Conservation (phyloP, 2,113 vertebrate genomes). For the Brevimyrus niger region DNA sequence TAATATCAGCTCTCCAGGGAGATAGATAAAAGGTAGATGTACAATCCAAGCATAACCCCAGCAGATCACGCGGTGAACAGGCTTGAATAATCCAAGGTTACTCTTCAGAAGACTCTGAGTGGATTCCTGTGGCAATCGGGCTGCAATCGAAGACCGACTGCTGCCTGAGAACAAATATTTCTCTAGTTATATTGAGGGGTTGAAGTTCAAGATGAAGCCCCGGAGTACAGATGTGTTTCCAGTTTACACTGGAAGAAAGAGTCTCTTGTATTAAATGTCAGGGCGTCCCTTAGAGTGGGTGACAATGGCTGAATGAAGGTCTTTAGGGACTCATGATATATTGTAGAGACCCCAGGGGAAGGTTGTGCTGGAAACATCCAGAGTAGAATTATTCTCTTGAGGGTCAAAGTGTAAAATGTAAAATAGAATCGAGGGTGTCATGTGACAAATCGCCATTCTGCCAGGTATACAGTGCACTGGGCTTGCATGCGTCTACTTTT, state of each 20-base stretch:
- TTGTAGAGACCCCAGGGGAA: background rate
- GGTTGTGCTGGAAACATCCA: background rate
- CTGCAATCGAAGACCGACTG: background rate
- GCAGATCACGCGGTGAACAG: too few relatives aligned
- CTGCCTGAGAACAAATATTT: constrained; percentile 3
- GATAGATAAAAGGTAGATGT: constrained; percentile 2
- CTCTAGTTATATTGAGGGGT: background rate
- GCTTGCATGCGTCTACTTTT: background rate
- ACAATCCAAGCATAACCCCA: background rate
- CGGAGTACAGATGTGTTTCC: background rate
- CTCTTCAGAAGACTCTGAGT: constrained; percentile 5
- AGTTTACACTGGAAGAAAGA: constrained; percentile 4
- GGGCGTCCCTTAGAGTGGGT: background rate
- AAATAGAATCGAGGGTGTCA: background rate
- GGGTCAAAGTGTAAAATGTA: background rate
- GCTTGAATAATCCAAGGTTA: background rate
- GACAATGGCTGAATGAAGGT: constrained; percentile 4
- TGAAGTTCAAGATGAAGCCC: background rate
- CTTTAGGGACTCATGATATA: background rate
- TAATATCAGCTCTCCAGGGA: background rate
- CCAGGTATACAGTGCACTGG: background rate
- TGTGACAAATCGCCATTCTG: background rate
- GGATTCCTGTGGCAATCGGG: background rate
- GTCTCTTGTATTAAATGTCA: constrained; percentile 17
- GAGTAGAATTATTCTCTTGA: background rate